A percentile compares a stretch with the other conserved stretches of the same genome.
phyloP scores from a whole-genome alignment of 2,797 vertebrate genomes.

The Anolis apletophallus region DNA sequence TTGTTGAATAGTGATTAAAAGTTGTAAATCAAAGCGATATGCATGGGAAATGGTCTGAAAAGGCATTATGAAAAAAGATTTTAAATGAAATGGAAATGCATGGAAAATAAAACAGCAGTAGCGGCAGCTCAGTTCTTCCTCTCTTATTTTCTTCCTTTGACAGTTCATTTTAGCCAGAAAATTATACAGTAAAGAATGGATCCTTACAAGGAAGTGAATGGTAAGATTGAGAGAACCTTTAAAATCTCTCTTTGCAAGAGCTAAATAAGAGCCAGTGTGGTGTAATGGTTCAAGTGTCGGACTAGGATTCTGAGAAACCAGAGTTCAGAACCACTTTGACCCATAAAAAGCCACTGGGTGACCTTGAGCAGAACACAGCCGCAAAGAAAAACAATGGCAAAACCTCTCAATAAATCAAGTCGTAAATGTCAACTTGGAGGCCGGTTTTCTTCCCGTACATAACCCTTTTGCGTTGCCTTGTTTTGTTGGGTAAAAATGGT shows the following conservation, averaged over 20 bases:
- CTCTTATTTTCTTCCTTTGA: constrained; percentile 71
- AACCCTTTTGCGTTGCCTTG: constrained; percentile 38
- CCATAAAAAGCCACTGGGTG: too few species aligned
- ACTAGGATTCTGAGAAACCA: too few species aligned
- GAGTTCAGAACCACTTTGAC: too few species aligned
- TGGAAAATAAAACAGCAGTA: constrained; percentile 65
- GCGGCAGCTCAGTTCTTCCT: constrained; percentile 47
- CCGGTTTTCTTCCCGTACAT: constrained; percentile 45
- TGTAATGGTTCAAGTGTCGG: too few species aligned
- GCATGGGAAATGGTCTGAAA: constrained; percentile 49
- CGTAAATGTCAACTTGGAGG: constrained; percentile 54
- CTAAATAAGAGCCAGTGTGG: too few species aligned
- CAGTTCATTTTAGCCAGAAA: constrained; percentile 73
- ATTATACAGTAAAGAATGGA: constrained; percentile 72
- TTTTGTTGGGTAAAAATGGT: background rate
- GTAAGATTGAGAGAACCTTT: constrained; percentile 57
- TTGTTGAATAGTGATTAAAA: constrained; percentile 64
- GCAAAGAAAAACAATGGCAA: too few species aligned
- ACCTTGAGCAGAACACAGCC: too few species aligned
- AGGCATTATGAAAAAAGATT: constrained; percentile 43
- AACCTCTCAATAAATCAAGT: too few species aligned
- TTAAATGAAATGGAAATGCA: constrained; percentile 63
- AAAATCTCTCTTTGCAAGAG: constrained; percentile 40
- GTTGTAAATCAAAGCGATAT: constrained; percentile 63
- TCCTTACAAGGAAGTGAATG: constrained; percentile 70